Conservation (phyloP, 1,140 invertebrate species). For the Polypedilum vanderplanki region DNA sequence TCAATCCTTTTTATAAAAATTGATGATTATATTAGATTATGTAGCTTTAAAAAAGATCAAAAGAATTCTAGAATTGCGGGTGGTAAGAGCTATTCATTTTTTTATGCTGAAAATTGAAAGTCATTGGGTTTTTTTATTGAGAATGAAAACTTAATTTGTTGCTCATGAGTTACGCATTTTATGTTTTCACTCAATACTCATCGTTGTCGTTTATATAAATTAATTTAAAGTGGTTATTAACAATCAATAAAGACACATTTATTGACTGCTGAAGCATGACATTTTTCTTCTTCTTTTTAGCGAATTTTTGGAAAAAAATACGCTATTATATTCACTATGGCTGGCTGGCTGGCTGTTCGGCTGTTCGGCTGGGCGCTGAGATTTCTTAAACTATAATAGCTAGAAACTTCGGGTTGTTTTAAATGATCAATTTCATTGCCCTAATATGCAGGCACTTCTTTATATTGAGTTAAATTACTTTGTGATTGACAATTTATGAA, state of each 20-base stretch:
- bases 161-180: background rate
- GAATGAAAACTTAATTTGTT: slow-evolving; percentile 9
- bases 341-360: too few relatives aligned
- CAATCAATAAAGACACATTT: background rate
- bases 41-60: background rate
- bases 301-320: too few relatives aligned
- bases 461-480: too few relatives aligned
- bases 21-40: background rate
- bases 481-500: too few relatives aligned
- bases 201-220: background rate
- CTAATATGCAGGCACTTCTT: too few relatives aligned
- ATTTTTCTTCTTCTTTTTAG: background rate
- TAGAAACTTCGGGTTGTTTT: too few relatives aligned
- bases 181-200: background rate
- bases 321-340: too few relatives aligned
- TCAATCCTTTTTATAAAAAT: too few relatives aligned
- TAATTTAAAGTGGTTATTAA: slow-evolving; percentile 20
- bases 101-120: background rate
- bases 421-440: too few relatives aligned
- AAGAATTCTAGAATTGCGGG: background rate
- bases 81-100: background rate
- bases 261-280: background rate
- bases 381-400: too few relatives aligned
- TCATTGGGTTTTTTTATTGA: background rate
- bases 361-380: too few relatives aligned